Evolutionary conservation across 2,888 invertebrate genomes (phyloP).

Genomic region (Polyommatus icarus): DNA sequence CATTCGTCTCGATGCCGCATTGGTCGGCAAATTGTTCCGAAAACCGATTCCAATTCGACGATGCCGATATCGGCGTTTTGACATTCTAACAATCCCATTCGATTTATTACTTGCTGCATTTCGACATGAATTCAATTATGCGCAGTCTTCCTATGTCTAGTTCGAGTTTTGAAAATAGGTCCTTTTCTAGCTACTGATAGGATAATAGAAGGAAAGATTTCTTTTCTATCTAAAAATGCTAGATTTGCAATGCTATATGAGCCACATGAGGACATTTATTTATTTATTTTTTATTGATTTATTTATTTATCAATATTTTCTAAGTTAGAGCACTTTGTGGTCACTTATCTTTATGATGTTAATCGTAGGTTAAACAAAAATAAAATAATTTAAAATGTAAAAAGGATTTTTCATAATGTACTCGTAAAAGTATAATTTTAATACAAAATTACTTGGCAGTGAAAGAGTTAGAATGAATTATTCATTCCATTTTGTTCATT

Average conservation of each 20-base stretch:
- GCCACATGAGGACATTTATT: no score
- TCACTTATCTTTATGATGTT: no score
- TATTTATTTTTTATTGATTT: no score
- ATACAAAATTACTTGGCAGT: background rate
- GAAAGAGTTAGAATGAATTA: constrained; percentile 5
- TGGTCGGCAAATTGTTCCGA: constrained; percentile 6
- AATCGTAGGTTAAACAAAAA: no score
- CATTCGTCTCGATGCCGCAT: constrained; percentile 12
- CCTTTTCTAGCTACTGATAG: background rate
- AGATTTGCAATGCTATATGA: background rate
- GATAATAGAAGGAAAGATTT: no score
- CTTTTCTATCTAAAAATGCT: no score
- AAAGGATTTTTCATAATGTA: background rate
- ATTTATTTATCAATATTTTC: background rate
- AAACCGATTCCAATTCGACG: constrained; percentile 27
- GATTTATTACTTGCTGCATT: constrained; percentile 40
- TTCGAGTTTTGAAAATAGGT: no score
- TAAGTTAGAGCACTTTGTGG: background rate
- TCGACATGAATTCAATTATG: constrained; percentile 18
- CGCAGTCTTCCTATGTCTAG: background rate
- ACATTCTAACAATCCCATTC: constrained; percentile 33
- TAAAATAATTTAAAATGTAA: background rate
- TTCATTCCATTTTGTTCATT: constrained; percentile 18
- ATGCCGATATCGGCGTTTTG: constrained; percentile 28
- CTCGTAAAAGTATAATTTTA: background rate